phyloP scores from a whole-genome alignment of 2,113 vertebrate genomes.

The Pterocles orientalis region DNA sequence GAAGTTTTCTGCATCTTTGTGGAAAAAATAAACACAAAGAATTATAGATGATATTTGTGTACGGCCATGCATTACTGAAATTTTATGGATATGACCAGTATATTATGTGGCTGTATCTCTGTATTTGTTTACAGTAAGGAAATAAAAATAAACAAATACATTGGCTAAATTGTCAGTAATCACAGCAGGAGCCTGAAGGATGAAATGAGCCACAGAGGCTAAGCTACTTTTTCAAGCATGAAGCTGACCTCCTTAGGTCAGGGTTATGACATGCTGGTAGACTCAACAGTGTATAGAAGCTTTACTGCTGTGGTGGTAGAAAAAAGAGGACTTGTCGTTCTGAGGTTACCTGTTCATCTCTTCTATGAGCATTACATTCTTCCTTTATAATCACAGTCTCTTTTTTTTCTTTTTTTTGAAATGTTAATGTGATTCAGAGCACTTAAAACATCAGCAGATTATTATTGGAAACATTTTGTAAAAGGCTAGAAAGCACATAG shows the following conservation, averaged over 20 bases:
- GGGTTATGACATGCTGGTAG: conserved; percentile 9
- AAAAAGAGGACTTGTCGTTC: neutral
- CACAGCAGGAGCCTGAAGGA: conserved; percentile 39
- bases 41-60: neutral
- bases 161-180: conserved; percentile 44
- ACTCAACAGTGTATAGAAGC: neutral
- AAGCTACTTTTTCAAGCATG: conserved; percentile 1
- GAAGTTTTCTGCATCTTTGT: neutral
- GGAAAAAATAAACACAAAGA: neutral
- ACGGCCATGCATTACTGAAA: neutral
- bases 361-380: neutral
- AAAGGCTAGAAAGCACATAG: neutral
- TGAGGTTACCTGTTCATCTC: neutral
- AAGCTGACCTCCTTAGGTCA: conserved; percentile 35
- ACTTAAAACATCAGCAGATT: neutral
- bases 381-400: neutral
- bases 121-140: neutral
- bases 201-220: conserved; percentile 39
- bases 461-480: neutral
- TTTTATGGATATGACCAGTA: neutral
- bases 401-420: neutral
- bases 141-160: conserved; percentile 50
- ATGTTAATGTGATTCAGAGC: neutral
- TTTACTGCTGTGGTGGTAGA: neutral
- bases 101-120: neutral